phyloP scores from a whole-genome alignment of 2,888 invertebrate genomes.

The Teleogryllus oceanicus region DNA sequence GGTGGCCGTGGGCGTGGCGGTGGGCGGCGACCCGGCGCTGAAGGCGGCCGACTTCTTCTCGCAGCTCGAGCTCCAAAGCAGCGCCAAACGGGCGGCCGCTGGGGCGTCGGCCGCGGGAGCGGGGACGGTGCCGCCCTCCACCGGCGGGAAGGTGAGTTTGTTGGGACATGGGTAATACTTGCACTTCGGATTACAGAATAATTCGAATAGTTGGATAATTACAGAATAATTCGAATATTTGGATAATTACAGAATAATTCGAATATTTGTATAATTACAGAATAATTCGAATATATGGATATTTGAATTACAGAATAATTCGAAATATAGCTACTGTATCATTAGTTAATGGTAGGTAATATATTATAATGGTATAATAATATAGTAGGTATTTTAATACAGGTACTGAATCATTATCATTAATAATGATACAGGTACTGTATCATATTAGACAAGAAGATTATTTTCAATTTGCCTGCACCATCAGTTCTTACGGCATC shows the following conservation, averaged over 20 bases:
- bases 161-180: too few species aligned
- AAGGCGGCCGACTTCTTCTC: constrained; percentile 85
- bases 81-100: constrained; percentile 32
- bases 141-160: neutral
- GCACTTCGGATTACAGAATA: neutral
- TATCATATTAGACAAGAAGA: too few species aligned
- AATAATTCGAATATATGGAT: neutral
- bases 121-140: neutral
- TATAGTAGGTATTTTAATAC: too few species aligned
- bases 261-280: too few species aligned
- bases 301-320: neutral
- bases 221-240: neutral
- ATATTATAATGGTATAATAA: too few species aligned
- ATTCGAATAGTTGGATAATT: neutral
- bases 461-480: too few species aligned
- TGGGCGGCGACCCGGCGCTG: constrained; percentile 57
- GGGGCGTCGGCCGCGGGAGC: constrained; percentile 20
- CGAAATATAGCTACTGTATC: neutral
- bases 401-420: too few species aligned
- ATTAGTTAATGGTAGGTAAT: neutral
- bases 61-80: constrained; percentile 56
- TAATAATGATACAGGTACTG: too few species aligned
- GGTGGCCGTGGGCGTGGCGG: too few species aligned
- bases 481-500: too few species aligned
- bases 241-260: too few species aligned